phyloP scores from a whole-genome alignment of 1,140 invertebrate genomes.

The Drosophila setifemur region DNA sequence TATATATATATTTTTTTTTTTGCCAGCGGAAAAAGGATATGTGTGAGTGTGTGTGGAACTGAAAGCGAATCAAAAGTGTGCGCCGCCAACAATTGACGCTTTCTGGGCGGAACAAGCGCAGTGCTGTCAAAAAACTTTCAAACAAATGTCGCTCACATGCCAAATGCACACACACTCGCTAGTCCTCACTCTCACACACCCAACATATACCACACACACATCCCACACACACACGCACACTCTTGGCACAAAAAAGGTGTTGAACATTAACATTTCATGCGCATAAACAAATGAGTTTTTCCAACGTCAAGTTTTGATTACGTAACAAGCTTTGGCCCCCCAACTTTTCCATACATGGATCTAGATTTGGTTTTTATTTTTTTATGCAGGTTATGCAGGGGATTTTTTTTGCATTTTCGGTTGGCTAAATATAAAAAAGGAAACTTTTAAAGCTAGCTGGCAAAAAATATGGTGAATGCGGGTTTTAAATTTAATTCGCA shows the following conservation, averaged over 20 bases:
- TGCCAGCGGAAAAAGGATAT: not conserved
- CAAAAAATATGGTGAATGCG: not conserved
- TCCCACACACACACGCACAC: slow-evolving; percentile 6
- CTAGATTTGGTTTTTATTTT: slow-evolving; percentile 2
- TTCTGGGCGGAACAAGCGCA: slow-evolving; percentile 19
- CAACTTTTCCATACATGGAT: slow-evolving; percentile 20
- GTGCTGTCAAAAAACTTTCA: slow-evolving; percentile 73
- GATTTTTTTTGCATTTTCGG: not conserved
- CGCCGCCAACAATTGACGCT: slow-evolving; percentile 55
- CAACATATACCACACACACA: not conserved
- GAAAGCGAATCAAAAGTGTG: slow-evolving; percentile 62
- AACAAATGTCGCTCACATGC: slow-evolving; percentile 78
- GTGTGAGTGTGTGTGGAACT: not conserved
- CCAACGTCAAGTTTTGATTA: slow-evolving; percentile 66
- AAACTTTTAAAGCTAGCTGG: not conserved
- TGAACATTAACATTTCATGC: slow-evolving; percentile 74
- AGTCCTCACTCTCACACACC: not conserved
- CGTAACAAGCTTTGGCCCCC: slow-evolving; percentile 33
- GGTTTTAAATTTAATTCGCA: not conserved
- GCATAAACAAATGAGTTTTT: slow-evolving; percentile 75
- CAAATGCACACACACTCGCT: slow-evolving; percentile 53
- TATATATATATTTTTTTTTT: too few relatives aligned
- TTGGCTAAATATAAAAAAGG: slow-evolving; percentile 11
- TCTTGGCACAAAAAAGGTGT: slow-evolving; percentile 50
- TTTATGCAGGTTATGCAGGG: not conserved